phyloP scores from a whole-genome alignment of 1,140 invertebrate species.

The Drosophila mayri region DNA sequence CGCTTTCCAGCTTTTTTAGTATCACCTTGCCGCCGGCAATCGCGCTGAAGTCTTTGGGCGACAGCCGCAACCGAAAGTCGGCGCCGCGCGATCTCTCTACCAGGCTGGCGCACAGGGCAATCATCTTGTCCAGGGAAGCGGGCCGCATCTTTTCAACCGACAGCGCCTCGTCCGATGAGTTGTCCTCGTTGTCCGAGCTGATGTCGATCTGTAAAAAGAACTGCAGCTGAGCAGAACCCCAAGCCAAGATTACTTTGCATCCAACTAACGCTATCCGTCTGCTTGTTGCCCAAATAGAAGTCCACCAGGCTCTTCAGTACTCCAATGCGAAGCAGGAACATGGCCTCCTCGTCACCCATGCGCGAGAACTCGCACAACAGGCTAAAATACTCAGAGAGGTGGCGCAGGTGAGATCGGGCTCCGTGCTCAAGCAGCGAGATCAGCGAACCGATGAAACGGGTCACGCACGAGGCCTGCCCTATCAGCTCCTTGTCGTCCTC shows the following conservation, averaged over 20 bases:
- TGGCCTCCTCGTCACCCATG: slow-evolving; percentile 96
- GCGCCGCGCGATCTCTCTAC: slow-evolving; percentile 94
- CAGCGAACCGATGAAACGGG: slow-evolving; percentile 95
- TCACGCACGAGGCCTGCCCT: slow-evolving; percentile 95
- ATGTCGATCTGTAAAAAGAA: slow-evolving; percentile 86
- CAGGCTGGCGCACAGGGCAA: slow-evolving; percentile 93
- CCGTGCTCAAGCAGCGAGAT: slow-evolving; percentile 95
- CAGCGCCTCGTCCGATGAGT: slow-evolving; percentile 86
- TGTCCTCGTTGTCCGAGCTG: slow-evolving; percentile 92
- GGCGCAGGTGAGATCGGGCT: slow-evolving; percentile 93
- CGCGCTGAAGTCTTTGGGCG: slow-evolving; percentile 91
- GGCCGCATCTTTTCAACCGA: slow-evolving; percentile 91
- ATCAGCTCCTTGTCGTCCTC: slow-evolving; percentile 89
- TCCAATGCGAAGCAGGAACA: slow-evolving; percentile 94
- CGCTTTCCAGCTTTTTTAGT: slow-evolving; percentile 64
- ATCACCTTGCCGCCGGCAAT: slow-evolving; percentile 93
- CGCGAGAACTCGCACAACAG: slow-evolving; percentile 97
- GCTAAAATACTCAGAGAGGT: slow-evolving; percentile 96
- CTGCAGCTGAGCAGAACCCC: background rate
- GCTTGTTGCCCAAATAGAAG: slow-evolving; percentile 94
- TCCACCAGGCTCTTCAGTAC: slow-evolving; percentile 95
- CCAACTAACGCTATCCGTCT: slow-evolving; percentile 82
- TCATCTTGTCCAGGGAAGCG: slow-evolving; percentile 98
- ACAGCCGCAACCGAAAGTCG: slow-evolving; percentile 90
- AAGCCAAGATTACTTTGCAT: background rate